phyloP scores from a whole-genome alignment of 2,888 invertebrate genomes.

The Penaeus monodon region DNA sequence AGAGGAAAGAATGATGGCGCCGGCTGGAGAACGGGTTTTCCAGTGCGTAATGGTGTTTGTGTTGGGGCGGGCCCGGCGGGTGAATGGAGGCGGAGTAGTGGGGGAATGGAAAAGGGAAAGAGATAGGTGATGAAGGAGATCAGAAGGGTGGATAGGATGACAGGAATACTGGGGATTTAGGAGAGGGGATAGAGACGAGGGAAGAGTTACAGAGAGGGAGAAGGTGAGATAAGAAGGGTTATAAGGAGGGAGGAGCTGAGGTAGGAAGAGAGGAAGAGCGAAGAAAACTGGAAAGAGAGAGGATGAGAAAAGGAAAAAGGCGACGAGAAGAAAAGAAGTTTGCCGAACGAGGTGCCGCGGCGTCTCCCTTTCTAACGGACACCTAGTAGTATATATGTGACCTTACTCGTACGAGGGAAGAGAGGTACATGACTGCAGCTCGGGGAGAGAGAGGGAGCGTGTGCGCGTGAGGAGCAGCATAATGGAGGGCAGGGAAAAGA shows the following conservation, averaged over 20 bases:
- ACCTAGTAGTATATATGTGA: no score
- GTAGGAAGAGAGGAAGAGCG: background rate
- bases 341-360: no score
- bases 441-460: no score
- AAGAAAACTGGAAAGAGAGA: background rate
- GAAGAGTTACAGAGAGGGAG: background rate
- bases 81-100: background rate
- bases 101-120: conserved; percentile 10
- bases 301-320: no score
- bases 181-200: background rate
- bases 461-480: no score
- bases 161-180: background rate
- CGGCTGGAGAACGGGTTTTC: background rate
- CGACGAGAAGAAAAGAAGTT: no score
- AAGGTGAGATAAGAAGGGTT: background rate
- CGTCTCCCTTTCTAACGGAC: no score
- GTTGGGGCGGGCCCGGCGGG: background rate
- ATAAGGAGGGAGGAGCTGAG: background rate
- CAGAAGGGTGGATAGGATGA: background rate
- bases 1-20: background rate
- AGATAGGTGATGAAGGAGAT: background rate
- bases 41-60: no score
- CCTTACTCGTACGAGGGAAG: no score
- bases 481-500: background rate
- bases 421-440: no score